A percentile compares a stretch with the other conserved stretches of the same genome.
Evolutionary conservation across 2,888 invertebrate genomes (phyloP).

Genomic region (Orchesella flavescens): DNA sequence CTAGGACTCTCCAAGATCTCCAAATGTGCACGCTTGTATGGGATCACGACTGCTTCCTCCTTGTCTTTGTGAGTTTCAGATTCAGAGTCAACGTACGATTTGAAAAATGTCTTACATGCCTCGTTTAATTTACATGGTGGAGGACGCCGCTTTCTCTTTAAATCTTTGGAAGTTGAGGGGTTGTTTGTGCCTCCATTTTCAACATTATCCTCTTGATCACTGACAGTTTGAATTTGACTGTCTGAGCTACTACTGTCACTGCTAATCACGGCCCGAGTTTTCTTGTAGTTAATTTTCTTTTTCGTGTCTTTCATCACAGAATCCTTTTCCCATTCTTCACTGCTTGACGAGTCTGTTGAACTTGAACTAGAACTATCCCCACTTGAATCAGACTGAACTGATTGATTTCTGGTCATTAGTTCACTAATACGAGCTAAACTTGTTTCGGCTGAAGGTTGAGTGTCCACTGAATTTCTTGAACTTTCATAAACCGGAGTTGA

Average conservation of each 20-base stretch:
- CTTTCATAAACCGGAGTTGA: conserved; percentile 60
- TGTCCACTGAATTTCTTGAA: conserved; percentile 37
- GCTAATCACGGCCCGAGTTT: conserved; percentile 11
- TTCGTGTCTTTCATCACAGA: conserved; percentile 24
- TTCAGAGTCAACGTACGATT: neutral
- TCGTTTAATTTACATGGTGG: conserved; percentile 35
- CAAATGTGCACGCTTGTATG: conserved; percentile 23
- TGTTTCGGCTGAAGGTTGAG: neutral
- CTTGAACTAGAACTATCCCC: conserved; percentile 33
- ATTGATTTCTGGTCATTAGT: conserved; percentile 57
- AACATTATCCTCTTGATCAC: neutral
- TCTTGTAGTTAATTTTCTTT: conserved; percentile 5
- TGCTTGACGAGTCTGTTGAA: conserved; percentile 50
- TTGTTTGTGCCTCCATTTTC: conserved; percentile 12
- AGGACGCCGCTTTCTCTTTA: conserved; percentile 42
- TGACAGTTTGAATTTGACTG: conserved; percentile 10
- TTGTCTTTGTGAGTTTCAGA: neutral
- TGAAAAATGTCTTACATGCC: conserved; percentile 36
- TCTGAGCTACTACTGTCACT: conserved; percentile 46
- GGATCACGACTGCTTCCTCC: conserved; percentile 1
- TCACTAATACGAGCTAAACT: conserved; percentile 51
- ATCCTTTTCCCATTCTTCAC: conserved; percentile 14
- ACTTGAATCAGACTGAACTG: conserved; percentile 36
- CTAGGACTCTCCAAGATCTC: conserved; percentile 22
- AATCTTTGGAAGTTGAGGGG: neutral